Evolutionary conservation across 2,113 vertebrate species (phyloP), one percentile per base, ranked within the genome.

Genomic region (Istiophorus platypterus): DNA sequence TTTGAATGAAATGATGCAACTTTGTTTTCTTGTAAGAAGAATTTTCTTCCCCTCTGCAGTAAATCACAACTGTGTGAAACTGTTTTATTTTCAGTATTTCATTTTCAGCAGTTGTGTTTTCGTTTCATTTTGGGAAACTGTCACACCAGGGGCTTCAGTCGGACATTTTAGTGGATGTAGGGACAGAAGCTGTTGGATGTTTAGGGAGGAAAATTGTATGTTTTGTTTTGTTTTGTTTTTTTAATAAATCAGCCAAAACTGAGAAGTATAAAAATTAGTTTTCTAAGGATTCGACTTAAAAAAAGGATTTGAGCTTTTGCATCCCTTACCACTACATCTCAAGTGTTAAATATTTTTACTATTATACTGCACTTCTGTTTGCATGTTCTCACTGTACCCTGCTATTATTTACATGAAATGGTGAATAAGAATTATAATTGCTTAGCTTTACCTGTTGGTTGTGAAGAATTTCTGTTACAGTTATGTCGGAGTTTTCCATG

Each of bases 391-490:
- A 17, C 2, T 47, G 45, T 18, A 42, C 34, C 34, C 14, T 13
- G 42, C 15, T 4, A 8, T 37, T 39, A 45, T 45, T 10, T 22
- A 22, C 49, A 52, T 52, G 49, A 52, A 54, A 24, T 54, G 22
- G 51, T 54, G 3, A 24, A n/a, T 11, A 54, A 24, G n/a, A 37
- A 15, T 70, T 9, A 18, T 3, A 49, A 34, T 14, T 18, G 14
- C 12, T 29, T 0, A 13, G 11, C 20, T 59, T 82, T 81, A 98
- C 98, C 96, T 97, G 93, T 39, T 96, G 93, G 88, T 96, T 95
- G 7, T 94, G 94, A 49, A 98, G 93, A 83, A 97, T 96, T 58
- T 99, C 97, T 51, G 89, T 93, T 29, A 94, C 92, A 51, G 95
- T 92, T 76, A 97, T 93, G 51, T 95, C 92, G 64, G 95, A 78